Percentiles rank a stretch among this genome's conserved stretches.
phyloP scores from a whole-genome alignment of 2,797 vertebrate genomes.

The Premnoplex brunnescens region DNA sequence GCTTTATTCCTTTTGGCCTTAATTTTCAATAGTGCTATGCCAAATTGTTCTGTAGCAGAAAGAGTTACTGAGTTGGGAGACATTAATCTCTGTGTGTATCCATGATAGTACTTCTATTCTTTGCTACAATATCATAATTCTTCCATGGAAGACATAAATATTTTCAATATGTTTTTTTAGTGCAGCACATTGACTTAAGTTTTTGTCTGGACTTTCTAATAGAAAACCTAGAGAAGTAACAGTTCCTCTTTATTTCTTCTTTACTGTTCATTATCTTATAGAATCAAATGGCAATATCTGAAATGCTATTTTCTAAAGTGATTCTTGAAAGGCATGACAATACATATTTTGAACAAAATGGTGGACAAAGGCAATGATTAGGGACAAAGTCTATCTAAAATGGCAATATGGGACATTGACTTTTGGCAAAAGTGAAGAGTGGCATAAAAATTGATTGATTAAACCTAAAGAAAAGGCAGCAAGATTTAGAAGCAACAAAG shows the following conservation, averaged over 20 bases:
- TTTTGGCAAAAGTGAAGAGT: neutral
- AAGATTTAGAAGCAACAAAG: neutral
- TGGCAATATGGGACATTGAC: neutral
- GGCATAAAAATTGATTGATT: neutral
- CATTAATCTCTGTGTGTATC: neutral
- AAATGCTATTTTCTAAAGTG: neutral
- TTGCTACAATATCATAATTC: neutral
- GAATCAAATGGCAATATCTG: fast-evolving
- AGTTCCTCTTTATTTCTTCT: neutral
- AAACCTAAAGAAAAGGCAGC: neutral
- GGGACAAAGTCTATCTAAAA: neutral
- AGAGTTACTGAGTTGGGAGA: neutral
- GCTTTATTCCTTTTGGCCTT: neutral
- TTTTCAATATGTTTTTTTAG: neutral
- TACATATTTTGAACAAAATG: neutral
- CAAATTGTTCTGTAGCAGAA: neutral
- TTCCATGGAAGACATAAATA: neutral
- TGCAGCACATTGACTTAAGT: neutral
- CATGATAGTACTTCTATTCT: neutral
- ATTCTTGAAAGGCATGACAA: neutral
- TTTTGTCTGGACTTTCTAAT: neutral
- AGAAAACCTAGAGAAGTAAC: neutral
- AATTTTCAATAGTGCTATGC: neutral
- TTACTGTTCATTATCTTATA: neutral
- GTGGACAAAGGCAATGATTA: neutral